Percentiles rank a stretch among this genome's conserved stretches.
phyloP scores from a whole-genome alignment of 2,797 vertebrate species.

The Acrossocheilus wenchowensis region DNA sequence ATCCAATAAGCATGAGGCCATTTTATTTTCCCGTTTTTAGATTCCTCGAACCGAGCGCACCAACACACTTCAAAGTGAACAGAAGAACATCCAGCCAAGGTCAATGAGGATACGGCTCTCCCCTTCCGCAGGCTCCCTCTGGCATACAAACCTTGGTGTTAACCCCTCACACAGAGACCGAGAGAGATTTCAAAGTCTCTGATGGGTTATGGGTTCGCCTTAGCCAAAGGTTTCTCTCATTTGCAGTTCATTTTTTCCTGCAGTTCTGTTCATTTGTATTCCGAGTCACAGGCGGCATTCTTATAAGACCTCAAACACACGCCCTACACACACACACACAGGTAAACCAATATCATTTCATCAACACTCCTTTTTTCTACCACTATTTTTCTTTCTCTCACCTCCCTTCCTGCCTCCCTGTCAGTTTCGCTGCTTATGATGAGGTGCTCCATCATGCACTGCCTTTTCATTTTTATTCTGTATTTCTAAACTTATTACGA shows the following conservation, averaged over 20 bases:
- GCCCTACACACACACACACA: conserved; percentile 36
- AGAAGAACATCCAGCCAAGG: conserved; percentile 40
- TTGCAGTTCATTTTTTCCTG: conserved; percentile 33
- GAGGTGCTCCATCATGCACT: conserved; percentile 43
- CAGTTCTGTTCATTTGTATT: conserved; percentile 48
- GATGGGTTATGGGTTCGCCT: conserved; percentile 5
- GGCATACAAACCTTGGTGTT: conserved; percentile 33
- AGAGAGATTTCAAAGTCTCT: conserved; percentile 21
- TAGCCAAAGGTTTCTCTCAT: conserved; percentile 41
- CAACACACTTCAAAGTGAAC: conserved; percentile 39
- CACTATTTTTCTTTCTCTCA: conserved; percentile 42
- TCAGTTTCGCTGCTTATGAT: conserved; percentile 35
- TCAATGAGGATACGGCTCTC: conserved; percentile 25
- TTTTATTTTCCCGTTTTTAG: neutral
- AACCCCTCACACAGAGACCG: conserved; percentile 11
- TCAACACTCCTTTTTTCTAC: conserved; percentile 33
- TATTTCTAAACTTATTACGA: conserved; percentile 46
- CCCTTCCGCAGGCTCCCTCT: neutral
- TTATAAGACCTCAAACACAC: conserved; percentile 42
- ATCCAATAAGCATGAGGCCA: neutral
- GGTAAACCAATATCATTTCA: conserved; percentile 47
- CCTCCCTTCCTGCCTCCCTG: conserved; percentile 34
- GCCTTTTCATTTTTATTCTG: conserved; percentile 45
- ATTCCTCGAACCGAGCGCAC: neutral
- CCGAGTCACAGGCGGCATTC: conserved; percentile 28